phyloP scores from a whole-genome alignment of 2,888 invertebrate species.

The Leptura quadrifasciata region DNA sequence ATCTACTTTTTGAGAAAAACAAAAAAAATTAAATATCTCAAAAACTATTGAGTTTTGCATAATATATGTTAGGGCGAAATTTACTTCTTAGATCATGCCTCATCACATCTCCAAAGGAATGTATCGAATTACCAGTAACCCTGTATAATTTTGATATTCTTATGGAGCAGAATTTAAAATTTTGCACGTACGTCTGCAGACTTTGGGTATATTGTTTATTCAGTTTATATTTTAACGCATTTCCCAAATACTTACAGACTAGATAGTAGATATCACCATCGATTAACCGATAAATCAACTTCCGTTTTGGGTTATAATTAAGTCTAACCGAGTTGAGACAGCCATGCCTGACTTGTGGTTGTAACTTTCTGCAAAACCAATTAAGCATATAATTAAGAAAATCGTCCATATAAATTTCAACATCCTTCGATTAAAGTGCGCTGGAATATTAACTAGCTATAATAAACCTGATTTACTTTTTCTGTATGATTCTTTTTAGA shows the following conservation, averaged over 20 bases:
- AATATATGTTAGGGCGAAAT: no score
- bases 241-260: not conserved
- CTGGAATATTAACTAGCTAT: not conserved
- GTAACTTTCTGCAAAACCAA: conserved; percentile 50
- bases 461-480: not conserved
- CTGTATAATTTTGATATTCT: no score
- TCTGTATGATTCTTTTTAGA: not conserved
- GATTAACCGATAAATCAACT: conserved; percentile 53
- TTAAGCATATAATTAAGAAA: conserved; percentile 56
- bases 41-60: no score
- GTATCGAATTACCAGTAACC: no score
- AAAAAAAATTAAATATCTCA: no score
- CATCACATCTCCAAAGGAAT: no score
- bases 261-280: conserved; percentile 22
- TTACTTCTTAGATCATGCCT: no score
- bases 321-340: conserved; percentile 34
- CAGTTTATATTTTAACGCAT: not conserved
- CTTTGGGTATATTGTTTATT: no score
- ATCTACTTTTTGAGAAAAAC: no score
- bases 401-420: conserved; percentile 53
- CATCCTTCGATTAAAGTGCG: conserved; percentile 43
- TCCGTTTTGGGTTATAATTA: conserved; percentile 46
- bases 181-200: no score
- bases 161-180: no score
- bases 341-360: conserved; percentile 50